phyloP scores from a whole-genome alignment of 1,140 invertebrate genomes.

The Ceratina australensis region DNA sequence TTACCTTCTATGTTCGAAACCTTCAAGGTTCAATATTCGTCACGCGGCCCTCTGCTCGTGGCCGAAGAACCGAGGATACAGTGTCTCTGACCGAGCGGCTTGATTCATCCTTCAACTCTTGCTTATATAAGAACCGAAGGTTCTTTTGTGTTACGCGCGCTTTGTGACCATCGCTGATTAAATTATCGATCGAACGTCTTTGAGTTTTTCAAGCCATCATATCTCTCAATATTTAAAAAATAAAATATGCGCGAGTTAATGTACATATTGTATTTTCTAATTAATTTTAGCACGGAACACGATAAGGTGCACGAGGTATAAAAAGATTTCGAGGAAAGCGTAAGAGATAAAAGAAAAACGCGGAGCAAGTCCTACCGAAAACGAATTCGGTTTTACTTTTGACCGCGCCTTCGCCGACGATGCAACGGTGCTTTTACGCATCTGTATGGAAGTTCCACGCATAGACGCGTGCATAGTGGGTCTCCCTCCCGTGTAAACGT shows the following conservation, averaged over 20 bases:
- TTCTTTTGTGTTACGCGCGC: slow-evolving; percentile 37
- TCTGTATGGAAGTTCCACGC: slow-evolving; percentile 56
- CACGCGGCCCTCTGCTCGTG: neutral
- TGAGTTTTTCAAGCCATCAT: too few relatives aligned
- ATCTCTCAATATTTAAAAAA: too few relatives aligned
- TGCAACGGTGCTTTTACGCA: slow-evolving; percentile 72
- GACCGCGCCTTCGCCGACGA: slow-evolving; percentile 56
- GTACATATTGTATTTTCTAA: too few relatives aligned
- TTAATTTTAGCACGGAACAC: neutral
- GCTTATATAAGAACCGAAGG: slow-evolving; percentile 46
- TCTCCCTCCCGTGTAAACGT: slow-evolving; percentile 59
- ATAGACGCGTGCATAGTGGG: slow-evolving; percentile 57
- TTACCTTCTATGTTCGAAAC: slow-evolving; percentile 10
- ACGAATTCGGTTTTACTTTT: slow-evolving; percentile 79
- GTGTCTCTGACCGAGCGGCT: slow-evolving; percentile 33
- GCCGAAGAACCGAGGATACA: slow-evolving; percentile 4
- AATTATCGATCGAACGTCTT: neutral
- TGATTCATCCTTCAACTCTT: slow-evolving; percentile 38
- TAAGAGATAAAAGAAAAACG: slow-evolving; percentile 40
- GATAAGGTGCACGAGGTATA: slow-evolving; percentile 10
- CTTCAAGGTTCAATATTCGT: slow-evolving; percentile 29
- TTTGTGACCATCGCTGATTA: neutral
- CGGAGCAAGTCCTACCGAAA: slow-evolving; percentile 70
- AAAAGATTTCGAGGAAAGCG: slow-evolving; percentile 22
- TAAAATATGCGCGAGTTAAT: too few relatives aligned